Base-by-base conservation (phyloP, 2,113 vertebrate genomes). In the Guaruba guarouba region DNA sequence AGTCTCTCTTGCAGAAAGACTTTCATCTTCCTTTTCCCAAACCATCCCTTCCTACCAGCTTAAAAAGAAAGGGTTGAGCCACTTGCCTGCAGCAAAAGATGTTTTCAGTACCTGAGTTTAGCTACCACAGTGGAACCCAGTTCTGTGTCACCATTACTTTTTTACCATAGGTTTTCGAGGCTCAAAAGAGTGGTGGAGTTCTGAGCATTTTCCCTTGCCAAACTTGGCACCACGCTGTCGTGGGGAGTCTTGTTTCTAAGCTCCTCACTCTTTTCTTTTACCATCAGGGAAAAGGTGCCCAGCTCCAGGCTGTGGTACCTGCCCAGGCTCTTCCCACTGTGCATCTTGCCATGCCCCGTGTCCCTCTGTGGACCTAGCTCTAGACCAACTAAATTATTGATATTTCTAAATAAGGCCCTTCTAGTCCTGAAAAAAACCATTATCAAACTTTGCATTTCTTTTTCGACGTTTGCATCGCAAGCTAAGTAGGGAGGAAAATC, bases 291-390 rank as follows among this genome's bases (percentile, higher is more conserved):
- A 55, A 31, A 11, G 33, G 17, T 75, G 46, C 31, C 37, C 44
- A 48, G 24, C 35, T 82, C 35, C 44, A 46, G 44, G 37, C 8
- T 44, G 70, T 48, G 25, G 9, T 39, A 43, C 28, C 9, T n/a
- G 17, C 23, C 28, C 6, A 3, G 39, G 4, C 5, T 1, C 31
- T 67, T 67, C 51, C 33, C 8, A 2, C 17, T 2, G 1, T 28
- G 62, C 14, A 11, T 41, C n/a, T 27, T 54, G 44, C 39, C 0
- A 0, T 80, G 61, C 37, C 11, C n/a, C 12, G 1, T 0, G 1
- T 31, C 44, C 39, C 25, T 46, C 28, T 22, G 22, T 12, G 33
- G 70, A 69, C 31, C 16, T 15, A 35, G 13, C 39, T 29, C 71
- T 43, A 12, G 31, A 13, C 8, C 41, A 54, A 3, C 5, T 2